Base-by-base conservation (phyloP, 2,797 vertebrate genomes). In the Rhinogobio ventralis region DNA sequence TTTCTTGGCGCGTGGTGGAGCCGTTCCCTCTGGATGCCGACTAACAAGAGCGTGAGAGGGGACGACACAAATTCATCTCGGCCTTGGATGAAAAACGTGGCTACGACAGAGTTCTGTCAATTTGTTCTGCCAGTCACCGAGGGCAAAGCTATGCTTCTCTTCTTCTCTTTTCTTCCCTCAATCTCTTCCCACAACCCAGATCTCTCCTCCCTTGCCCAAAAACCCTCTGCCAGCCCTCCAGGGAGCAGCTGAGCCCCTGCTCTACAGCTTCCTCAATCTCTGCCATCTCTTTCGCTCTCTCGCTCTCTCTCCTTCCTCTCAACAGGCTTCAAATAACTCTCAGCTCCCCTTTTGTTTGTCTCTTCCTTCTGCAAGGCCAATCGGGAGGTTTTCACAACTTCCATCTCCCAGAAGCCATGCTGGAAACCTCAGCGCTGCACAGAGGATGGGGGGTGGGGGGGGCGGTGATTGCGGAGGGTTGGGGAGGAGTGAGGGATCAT, bases 301-400 rank as follows among this genome's bases (percentile, higher is more conserved):
- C 79, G 66, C 53, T 49, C 45, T 79, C n/a, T 55, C 57, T 76
- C 57, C 36, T 73, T 64, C 76, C 66, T 39, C 80, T 83, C 82
- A 77, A 75, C 88, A 84, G 86, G 85, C 88, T 90, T 91, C 88
- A 89, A 90, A 91, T 83, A 88, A 88, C 87, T 88, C 87, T 88
- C 87, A 86, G 77, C 86, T 89, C 86, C 85, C 85, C 81, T 82
- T 90, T 82, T 91, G 89, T 88, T 89, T 90, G 79, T 88, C 84
- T 89, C 84, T 86, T 79, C 71, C 69, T 86, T 87, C 86, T 84
- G 81, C 82, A 69, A 79, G 81, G 89, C 87, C 89, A 87, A 86
- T 89, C 75, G 88, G 85, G 86, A 89, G 91, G 78, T 87, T 90
- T 89, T 89, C 76, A 81, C 88, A 88, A 89, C 88, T 91, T 88